Conservation (phyloP, 2,797 vertebrate species). For the Danionella dracula region DNA sequence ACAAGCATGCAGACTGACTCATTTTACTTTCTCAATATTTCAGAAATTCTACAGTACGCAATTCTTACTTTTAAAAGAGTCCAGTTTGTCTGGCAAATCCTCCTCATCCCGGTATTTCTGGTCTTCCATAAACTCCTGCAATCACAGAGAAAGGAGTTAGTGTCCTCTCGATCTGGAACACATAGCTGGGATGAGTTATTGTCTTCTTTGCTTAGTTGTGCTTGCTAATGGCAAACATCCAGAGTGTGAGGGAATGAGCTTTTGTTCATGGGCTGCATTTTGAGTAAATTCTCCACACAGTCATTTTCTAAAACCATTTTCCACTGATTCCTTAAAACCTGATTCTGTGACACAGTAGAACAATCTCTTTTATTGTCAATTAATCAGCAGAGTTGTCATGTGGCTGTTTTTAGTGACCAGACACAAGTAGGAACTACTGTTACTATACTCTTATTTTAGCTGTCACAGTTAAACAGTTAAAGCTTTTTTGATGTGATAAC, state of each 20-base stretch:
- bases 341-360: too few relatives aligned
- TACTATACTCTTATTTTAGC: too few relatives aligned
- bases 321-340: too few relatives aligned
- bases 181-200: neutral
- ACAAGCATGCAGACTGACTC: neutral
- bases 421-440: too few relatives aligned
- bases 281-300: neutral
- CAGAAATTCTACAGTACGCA: neutral
- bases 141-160: neutral
- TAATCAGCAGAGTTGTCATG: too few relatives aligned
- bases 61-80: conserved; percentile 89
- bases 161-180: conserved; percentile 2
- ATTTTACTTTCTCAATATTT: neutral
- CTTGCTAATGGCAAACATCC: neutral
- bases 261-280: neutral
- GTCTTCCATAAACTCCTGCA: conserved; percentile 90
- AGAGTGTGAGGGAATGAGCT: neutral
- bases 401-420: too few relatives aligned
- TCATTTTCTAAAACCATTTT: neutral
- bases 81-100: conserved; percentile 84
- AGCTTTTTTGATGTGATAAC: too few relatives aligned
- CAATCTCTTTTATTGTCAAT: too few relatives aligned
- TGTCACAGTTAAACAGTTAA: too few relatives aligned
- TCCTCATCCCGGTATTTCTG: conserved; percentile 94
- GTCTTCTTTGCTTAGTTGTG: neutral